Percentiles rank a stretch among this genome's conserved stretches.
Evolutionary conservation across 2,797 vertebrate genomes (phyloP).

Genomic region (Gymnothorax javanicus): DNA sequence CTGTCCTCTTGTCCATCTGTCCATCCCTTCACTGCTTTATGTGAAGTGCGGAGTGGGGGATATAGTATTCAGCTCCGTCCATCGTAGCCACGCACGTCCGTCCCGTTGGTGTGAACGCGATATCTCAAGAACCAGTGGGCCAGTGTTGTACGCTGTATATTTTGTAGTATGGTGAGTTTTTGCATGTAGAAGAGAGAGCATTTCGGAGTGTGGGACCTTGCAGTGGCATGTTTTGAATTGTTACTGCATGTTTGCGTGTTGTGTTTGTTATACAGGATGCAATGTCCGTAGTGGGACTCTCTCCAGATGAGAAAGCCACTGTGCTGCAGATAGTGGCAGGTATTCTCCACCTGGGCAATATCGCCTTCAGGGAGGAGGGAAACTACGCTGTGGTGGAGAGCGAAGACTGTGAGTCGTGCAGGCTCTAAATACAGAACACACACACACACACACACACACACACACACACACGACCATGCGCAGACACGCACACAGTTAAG

Average conservation of each 20-base stretch:
- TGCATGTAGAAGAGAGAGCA: neutral
- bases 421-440: neutral
- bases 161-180: neutral
- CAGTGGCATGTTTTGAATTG: slow-evolving; percentile 21
- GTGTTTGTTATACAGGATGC: slow-evolving; percentile 62
- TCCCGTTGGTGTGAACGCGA: no score
- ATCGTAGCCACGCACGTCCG: no score
- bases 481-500: neutral
- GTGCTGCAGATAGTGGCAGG: slow-evolving; percentile 80
- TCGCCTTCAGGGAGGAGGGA: slow-evolving; percentile 78
- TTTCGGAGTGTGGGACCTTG: neutral
- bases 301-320: slow-evolving; percentile 68
- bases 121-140: no score
- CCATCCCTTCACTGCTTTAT: no score
- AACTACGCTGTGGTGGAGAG: slow-evolving; percentile 82
- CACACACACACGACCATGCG: neutral
- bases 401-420: slow-evolving; percentile 73
- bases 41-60: no score
- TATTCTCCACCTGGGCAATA: slow-evolving; percentile 82
- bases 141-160: neutral
- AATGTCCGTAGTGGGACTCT: slow-evolving; percentile 75
- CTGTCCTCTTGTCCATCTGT: no score
- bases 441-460: neutral
- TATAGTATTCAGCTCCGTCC: no score
- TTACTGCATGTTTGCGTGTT: slow-evolving; percentile 13